Evolutionary conservation across 2,113 vertebrate genomes (phyloP).

Genomic region (Erythrocercus mccallii): DNA sequence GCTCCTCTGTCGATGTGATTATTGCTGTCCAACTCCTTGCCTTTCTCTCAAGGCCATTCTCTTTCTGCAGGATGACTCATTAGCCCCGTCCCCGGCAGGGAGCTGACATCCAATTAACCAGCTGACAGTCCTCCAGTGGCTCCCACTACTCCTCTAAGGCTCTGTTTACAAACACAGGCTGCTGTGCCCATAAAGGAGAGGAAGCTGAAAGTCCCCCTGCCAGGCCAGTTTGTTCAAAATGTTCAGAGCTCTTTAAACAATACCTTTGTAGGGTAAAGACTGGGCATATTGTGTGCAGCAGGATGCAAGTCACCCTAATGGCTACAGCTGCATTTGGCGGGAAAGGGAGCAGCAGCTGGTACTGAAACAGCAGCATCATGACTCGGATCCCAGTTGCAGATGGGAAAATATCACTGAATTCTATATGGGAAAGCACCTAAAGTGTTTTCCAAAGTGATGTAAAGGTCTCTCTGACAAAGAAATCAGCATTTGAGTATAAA

Average conservation of each 20-base stretch:
- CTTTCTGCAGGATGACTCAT: slow-evolving; percentile 68
- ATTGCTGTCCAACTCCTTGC: slow-evolving; percentile 53
- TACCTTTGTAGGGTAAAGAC: slow-evolving; percentile 60
- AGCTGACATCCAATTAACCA: slow-evolving; percentile 80
- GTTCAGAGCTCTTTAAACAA: slow-evolving; percentile 68
- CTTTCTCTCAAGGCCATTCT: slow-evolving; percentile 15
- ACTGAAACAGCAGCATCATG: not conserved
- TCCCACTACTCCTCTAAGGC: slow-evolving; percentile 68
- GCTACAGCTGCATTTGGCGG: not conserved
- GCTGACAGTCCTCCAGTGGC: slow-evolving; percentile 70
- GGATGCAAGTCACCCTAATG: slow-evolving; percentile 63
- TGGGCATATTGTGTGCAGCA: slow-evolving; percentile 65
- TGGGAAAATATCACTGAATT: not conserved
- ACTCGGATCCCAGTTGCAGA: not conserved
- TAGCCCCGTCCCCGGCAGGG: slow-evolving; percentile 67
- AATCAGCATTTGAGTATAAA: not conserved
- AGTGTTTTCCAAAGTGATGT: not conserved
- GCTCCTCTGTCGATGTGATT: slow-evolving; percentile 57
- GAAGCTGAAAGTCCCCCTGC: slow-evolving; percentile 70
- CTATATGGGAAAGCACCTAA: not conserved
- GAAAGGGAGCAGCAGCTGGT: slow-evolving; percentile 23
- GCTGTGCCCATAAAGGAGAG: slow-evolving; percentile 58
- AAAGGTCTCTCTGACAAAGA: not conserved
- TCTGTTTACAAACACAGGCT: slow-evolving; percentile 85
- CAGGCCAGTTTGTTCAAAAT: slow-evolving; percentile 72